phyloP scores from a whole-genome alignment of 30 jellyfish, hydroid and myxozoan genomes.

The Calvadosia cruxmelitensis region DNA sequence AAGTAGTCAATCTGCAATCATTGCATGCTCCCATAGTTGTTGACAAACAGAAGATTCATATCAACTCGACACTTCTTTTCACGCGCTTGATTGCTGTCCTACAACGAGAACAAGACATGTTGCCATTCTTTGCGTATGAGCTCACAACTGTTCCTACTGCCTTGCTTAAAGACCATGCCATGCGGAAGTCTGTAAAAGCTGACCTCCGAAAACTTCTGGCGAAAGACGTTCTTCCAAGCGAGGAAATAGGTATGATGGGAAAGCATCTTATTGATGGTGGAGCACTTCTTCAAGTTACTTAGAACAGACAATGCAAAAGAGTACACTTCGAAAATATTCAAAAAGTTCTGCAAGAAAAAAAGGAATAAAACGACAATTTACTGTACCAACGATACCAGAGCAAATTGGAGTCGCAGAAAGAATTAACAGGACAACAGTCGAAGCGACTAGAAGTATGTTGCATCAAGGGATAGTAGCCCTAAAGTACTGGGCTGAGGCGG shows the following conservation, averaged over 20 bases:
- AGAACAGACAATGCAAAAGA: slow-evolving; percentile 22
- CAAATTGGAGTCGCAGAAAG: slow-evolving; percentile 62
- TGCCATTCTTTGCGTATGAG: slow-evolving; percentile 26
- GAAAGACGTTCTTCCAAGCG: slow-evolving; percentile 1
- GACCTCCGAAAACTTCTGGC: slow-evolving; percentile 16
- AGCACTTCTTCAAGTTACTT: slow-evolving; percentile 39
- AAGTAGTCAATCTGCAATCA: slow-evolving; percentile 16
- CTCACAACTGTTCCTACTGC: slow-evolving; percentile 41
- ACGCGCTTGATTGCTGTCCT: slow-evolving; percentile 23
- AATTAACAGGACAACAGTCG: slow-evolving; percentile 33
- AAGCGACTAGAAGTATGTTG: slow-evolving; percentile 30
- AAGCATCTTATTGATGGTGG: slow-evolving; percentile 22
- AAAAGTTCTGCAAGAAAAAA: slow-evolving; percentile 16
- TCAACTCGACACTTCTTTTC: slow-evolving; percentile 21
- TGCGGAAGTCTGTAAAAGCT: slow-evolving; percentile 37
- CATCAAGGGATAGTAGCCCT: slow-evolving; percentile 17
- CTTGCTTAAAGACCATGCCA: slow-evolving; percentile 23
- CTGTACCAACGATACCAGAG: slow-evolving; percentile 43
- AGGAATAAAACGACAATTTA: slow-evolving; percentile 26
- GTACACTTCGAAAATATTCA: slow-evolving; percentile 27
- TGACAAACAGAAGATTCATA: slow-evolving; percentile 8
- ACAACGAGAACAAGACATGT: slow-evolving; percentile 35
- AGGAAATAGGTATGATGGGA: not conserved
- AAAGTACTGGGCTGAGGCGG: slow-evolving; percentile 47
- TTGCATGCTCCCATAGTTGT: slow-evolving; percentile 8